Conservation (phyloP, 92 coral and sea anemone genomes). For the Porites evermanni region DNA sequence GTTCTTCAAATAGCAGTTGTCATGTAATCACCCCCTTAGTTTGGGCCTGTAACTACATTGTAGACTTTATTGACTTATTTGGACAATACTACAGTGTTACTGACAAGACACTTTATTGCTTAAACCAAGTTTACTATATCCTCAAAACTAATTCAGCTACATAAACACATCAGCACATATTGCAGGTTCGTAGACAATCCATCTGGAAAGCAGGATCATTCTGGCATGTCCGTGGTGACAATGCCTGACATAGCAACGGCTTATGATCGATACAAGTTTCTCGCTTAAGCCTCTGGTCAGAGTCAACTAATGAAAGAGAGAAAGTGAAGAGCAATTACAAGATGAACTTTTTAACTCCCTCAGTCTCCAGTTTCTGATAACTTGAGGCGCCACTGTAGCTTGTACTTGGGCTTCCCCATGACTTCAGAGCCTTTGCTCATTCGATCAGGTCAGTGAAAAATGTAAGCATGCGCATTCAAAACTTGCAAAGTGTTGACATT, state of each 20-base stretch:
- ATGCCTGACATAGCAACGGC: neutral
- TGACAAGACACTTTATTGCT: neutral
- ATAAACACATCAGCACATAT: neutral
- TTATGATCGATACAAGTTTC: constrained; percentile 12
- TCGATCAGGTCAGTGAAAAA: too few relatives aligned
- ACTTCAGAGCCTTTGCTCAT: too few relatives aligned
- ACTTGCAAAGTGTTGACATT: too few relatives aligned
- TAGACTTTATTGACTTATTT: too few relatives aligned
- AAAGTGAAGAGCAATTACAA: neutral
- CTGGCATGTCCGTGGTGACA: neutral
- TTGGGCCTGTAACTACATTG: too few relatives aligned
- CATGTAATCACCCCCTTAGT: too few relatives aligned
- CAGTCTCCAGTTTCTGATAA: neutral
- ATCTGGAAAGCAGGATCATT: neutral
- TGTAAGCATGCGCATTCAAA: too few relatives aligned
- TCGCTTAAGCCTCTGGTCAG: constrained; percentile 13
- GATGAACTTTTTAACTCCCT: neutral
- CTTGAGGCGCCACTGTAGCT: too few relatives aligned
- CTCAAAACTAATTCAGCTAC: neutral
- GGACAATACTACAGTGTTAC: neutral
- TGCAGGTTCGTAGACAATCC: constrained; percentile 22
- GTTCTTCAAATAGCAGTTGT: too few relatives aligned
- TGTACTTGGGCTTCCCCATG: too few relatives aligned
- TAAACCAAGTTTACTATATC: neutral
- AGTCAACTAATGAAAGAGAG: neutral